These are phyloP conservation scores for Apamea monoglypha DNA, from an alignment of 2,888 invertebrate species.

Conservation along the genomic window DNA sequence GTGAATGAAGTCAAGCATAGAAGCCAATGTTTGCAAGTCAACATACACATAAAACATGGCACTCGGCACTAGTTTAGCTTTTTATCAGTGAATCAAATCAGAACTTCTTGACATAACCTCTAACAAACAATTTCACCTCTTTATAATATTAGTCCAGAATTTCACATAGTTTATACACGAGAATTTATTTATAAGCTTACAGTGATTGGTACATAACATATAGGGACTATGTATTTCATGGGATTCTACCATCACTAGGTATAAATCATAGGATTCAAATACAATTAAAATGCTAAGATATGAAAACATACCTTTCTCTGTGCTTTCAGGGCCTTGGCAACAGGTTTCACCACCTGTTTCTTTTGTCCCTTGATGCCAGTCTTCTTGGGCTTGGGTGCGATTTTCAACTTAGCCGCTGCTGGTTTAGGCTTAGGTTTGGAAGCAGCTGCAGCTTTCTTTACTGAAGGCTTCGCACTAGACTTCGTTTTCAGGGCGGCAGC, in stretches of 20 bases:
- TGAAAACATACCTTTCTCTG: constrained; percentile 93
- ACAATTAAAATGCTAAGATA: not conserved
- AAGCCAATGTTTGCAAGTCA: too few species aligned
- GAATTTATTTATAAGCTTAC: not conserved
- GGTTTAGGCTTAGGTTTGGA: constrained; percentile 88
- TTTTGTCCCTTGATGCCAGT: constrained; percentile 90
- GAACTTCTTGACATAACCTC: not conserved
- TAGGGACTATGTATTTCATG: not conserved
- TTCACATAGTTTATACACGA: not conserved
- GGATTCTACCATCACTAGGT: not conserved
- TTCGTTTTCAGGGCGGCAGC: constrained; percentile 88
- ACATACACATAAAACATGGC: not conserved
- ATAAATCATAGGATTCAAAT: not conserved
- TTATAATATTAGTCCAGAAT: not conserved
- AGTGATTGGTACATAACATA: not conserved
- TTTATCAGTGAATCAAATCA: not conserved
- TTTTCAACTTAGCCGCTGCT: constrained; percentile 87
- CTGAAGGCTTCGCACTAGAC: constrained; percentile 88
- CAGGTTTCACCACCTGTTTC: constrained; percentile 87
- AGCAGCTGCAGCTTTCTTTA: constrained; percentile 88
- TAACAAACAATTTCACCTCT: not conserved
- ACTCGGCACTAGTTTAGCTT: not conserved
- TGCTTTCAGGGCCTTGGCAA: constrained; percentile 95
- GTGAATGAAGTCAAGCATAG: too few species aligned
- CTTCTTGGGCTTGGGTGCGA: constrained; percentile 90